Evolutionary conservation across 2,888 invertebrate species (phyloP), one percentile per base, ranked within the genome.

Genomic region (Liposcelis brunnea): DNA sequence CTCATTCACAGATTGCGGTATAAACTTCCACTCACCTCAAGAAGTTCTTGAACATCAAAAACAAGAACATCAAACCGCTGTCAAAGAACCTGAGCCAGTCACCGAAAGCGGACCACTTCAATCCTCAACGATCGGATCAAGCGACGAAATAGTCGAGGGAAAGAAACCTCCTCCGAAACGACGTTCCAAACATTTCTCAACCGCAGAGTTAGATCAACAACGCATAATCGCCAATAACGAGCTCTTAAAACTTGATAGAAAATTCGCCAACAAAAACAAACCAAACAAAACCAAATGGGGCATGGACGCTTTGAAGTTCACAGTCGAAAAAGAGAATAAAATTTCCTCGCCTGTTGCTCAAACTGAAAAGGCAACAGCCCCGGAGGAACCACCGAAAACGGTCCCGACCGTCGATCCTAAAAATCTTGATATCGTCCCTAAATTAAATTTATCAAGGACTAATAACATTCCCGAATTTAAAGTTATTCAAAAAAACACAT

Each of bases 11-110:
- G 54, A 52, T 31, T 54, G 54, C 45, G 54, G 54, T 7, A 42
- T 54, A 32, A 51, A 51, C 44, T 53, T 54, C 42, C 47, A 49
- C 11, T 50, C 48, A 26, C 50, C 52, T 4, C 44, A 48, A 21
- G 53, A 53, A 36, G 49, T 53, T 18, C 45, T 51, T 42, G 45
- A 45, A 12, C 54, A 54, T 42, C 51, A 52, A 31, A 48, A 48
- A 15, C 50, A 42, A 31, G 48, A 48, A 21, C 48, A 48, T 31
- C 32, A 40, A 42, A 42, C 35, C 15, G 14, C 35, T n/a, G n/a
- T n/a, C 5, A 15, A 16, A 16, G 40, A 40, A 8, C 7, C 14
- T 35, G 35, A 12, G 19, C 19, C 7, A 40, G 18, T 16, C 18
- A 21, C 5, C 16, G 19, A 40, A 40, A 14, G 19, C 21, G 19